Evolutionary conservation across 2,113 vertebrate species (phyloP), one percentile per base, ranked within the genome.

Genomic region (Falcunculus frontatus): DNA sequence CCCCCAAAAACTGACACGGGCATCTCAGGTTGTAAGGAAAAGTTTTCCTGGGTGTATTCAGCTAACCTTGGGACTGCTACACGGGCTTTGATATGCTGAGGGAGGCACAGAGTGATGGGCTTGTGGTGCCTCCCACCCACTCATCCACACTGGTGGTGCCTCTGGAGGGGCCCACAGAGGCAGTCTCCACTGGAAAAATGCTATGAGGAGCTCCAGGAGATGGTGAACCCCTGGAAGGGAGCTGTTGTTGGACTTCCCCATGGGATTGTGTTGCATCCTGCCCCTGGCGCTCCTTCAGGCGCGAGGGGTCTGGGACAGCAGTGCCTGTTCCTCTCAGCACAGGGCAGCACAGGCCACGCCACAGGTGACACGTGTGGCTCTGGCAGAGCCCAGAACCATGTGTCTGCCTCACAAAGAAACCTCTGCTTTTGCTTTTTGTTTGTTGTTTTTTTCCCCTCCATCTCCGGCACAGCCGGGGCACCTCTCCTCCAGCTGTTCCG

Each of bases 401-500:
- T 44, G 64, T 33, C 64, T 95, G 87, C 73, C 84, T 95, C 84
- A 87, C 87, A 94, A 84, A 87, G 91, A 80, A 91, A 89, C 79
- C 44, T 88, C 70, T 73, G 32, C 37, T 50, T 83, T 75, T 52
- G 82, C 70, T 77, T 68, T 67, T 72, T 90, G 53, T 90, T 87
- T 87, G 84, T 89, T 91, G 70, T 13, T 22, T 33, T 81, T 8
- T 4, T 39, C 7, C 35, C 57, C 46, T 80, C 78, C 1, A 1
- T 85, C 80, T 92, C 91, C 21, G 4, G 76, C 33, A 2, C 94
- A 95, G 80, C 82, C 52, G 0, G 85, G 90, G 82, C 4, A 8
- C 75, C 35, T 91, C 53, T 95, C 41, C 67, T 95, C 81, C 95
- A 95, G 94, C 93, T 94, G 91, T 92, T 95, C 69, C 18, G 84